phyloP scores from a whole-genome alignment of 2,888 invertebrate species.

The Hemicrepidius hirtus region DNA sequence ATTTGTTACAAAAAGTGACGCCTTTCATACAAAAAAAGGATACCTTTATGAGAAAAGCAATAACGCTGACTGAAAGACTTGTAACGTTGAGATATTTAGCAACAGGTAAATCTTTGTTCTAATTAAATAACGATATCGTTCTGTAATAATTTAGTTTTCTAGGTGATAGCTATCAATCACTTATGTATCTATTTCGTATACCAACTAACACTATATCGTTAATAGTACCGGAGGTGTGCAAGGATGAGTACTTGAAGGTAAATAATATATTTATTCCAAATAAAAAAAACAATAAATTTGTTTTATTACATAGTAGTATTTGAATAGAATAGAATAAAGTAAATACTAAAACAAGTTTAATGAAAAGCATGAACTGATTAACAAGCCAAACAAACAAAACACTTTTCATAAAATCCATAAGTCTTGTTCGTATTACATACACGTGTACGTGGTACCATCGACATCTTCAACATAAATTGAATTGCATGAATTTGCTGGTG shows the following conservation, averaged over 20 bases:
- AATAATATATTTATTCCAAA: too few species aligned
- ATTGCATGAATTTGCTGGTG: not conserved
- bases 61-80: slow-evolving; percentile 24
- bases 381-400: too few species aligned
- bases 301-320: too few species aligned
- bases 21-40: slow-evolving; percentile 23
- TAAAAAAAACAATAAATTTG: too few species aligned
- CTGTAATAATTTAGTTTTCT: not conserved
- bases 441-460: too few species aligned
- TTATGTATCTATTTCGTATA: slow-evolving; percentile 38
- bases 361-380: too few species aligned
- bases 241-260: slow-evolving; percentile 33
- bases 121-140: not conserved
- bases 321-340: too few species aligned
- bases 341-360: too few species aligned
- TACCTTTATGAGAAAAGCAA: slow-evolving; percentile 39
- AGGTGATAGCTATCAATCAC: slow-evolving; percentile 34
- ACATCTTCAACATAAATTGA: not conserved
- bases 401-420: too few species aligned
- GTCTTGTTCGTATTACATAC: too few species aligned
- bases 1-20: slow-evolving; percentile 11
- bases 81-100: slow-evolving; percentile 38
- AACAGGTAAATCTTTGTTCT: slow-evolving; percentile 31
- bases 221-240: slow-evolving; percentile 28
- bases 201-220: slow-evolving; percentile 29